Evolutionary conservation across 2,888 invertebrate genomes (phyloP), one percentile per base, ranked within the genome.

Genomic region (Therioaphis trifolii): DNA sequence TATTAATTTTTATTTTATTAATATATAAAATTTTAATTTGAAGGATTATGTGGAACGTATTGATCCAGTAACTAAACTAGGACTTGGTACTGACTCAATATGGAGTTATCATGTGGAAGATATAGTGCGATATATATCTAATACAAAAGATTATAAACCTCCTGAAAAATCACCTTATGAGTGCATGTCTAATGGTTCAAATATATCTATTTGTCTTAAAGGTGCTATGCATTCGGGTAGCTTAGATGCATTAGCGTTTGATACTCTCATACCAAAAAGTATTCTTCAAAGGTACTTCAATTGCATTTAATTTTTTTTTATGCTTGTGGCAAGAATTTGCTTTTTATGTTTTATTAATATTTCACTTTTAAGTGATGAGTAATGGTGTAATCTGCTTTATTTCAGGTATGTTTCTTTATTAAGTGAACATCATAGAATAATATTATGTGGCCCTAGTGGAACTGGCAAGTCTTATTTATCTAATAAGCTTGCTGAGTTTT

Each of bases 381-480:
- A 77, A 52, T 24, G 12, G 9, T 35, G 18, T 79, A 18, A 77
- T 27, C 49, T 71, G 69, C 71, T 69, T 71, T 84, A 86, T 85
- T 86, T 21, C 87, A 91, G 91, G 89, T 95, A 96, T 88, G 93
- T 96, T 71, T 93, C 94, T n/a, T 90, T 98, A 80, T 90, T 99
- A 85, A 93, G 95, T 77, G 98, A 98, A 88, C 97, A 98, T 89
- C 92, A 97, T 40, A 91, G 99, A 71, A 93, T 99, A 85, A 98
- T 99, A 86, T 90, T 99, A 21, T 98, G 97, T 89, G 99, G 99
- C 0, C 98, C 98, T 1, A 95, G 95, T 87, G 98, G 98, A 66
- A 98, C 98, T 0, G 98, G 99, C 24, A 99, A 99, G 89, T 97
- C 97, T 0, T 98, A 97, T 89, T 90, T 99, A 86, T 98, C 98